Evolutionary conservation across 2,797 vertebrate genomes (phyloP).

Genomic region (Orientallactaga sibirica): DNA sequence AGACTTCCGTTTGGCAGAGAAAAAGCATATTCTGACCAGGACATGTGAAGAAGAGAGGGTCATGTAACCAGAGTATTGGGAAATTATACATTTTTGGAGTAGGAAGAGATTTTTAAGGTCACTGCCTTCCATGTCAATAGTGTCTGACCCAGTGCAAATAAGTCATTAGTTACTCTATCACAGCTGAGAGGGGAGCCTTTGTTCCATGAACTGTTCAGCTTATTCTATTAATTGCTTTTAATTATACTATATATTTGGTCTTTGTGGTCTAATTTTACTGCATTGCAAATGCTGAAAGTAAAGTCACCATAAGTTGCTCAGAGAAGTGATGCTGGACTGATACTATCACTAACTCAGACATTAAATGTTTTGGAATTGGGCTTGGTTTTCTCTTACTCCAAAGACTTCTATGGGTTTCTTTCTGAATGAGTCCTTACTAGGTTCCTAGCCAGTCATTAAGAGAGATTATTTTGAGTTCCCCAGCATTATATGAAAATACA

Average conservation of each 20-base stretch:
- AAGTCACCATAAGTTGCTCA: not conserved
- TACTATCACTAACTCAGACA: not conserved
- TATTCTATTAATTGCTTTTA: not conserved
- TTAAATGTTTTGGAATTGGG: not conserved
- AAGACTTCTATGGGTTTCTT: not conserved
- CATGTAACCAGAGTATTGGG: not conserved
- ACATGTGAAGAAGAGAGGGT: not conserved
- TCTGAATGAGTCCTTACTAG: not conserved
- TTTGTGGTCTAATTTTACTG: not conserved
- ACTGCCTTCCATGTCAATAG: not conserved
- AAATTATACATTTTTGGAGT: slow-evolving; percentile 35
- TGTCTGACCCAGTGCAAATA: not conserved
- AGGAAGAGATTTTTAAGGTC: not conserved
- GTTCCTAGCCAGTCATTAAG: not conserved
- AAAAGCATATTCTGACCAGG: not conserved
- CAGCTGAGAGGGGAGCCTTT: not conserved
- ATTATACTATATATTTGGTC: not conserved
- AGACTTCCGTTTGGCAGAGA: slow-evolving; percentile 49
- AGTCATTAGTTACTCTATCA: not conserved
- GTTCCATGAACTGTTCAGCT: not conserved
- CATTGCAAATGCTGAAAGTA: not conserved
- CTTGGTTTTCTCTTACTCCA: not conserved
- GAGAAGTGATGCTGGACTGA: not conserved
- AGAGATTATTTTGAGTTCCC: not conserved
- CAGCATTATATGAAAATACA: not conserved